Conservation (phyloP, 2,113 vertebrate species). For the Amazona guildingii region DNA sequence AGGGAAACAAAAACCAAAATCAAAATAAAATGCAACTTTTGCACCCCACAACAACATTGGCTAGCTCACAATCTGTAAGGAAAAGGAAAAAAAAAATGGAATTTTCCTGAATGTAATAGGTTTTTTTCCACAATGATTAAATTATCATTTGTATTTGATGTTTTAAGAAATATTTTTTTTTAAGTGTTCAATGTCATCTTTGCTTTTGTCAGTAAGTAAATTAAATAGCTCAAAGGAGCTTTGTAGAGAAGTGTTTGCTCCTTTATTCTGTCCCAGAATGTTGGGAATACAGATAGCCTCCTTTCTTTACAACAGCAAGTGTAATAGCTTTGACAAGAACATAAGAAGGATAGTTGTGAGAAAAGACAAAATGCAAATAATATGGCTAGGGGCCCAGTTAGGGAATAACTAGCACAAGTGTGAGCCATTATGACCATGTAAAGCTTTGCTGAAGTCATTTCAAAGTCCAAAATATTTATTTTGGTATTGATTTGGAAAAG, state of each 20-base stretch:
- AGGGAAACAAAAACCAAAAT: not conserved
- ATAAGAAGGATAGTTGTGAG: conserved; percentile 57
- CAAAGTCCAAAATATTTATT: conserved; percentile 23
- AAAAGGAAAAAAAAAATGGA: not conserved
- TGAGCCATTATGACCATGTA: not conserved
- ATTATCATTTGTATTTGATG: conserved; percentile 56
- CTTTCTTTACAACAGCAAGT: conserved; percentile 60
- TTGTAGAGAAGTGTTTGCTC: conserved; percentile 63
- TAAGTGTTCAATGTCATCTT: conserved; percentile 63
- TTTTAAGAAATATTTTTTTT: conserved; percentile 55
- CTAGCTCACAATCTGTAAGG: not conserved
- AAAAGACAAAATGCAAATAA: conserved; percentile 67
- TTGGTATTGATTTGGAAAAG: not conserved
- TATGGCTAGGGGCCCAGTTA: conserved; percentile 11
- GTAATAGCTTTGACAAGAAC: conserved; percentile 60
- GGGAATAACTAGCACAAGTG: conserved; percentile 3
- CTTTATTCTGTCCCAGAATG: conserved; percentile 64
- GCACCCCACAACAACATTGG: not conserved
- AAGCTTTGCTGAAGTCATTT: conserved; percentile 1
- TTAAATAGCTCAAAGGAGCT: conserved; percentile 72
- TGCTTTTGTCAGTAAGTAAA: conserved; percentile 67
- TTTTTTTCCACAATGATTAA: conserved; percentile 35
- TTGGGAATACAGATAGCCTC: conserved; percentile 66
- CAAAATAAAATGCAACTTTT: not conserved
- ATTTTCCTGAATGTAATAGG: conserved; percentile 24